Conservation (phyloP, 2,888 invertebrate genomes). For the Macrostomum cliftonense region DNA sequence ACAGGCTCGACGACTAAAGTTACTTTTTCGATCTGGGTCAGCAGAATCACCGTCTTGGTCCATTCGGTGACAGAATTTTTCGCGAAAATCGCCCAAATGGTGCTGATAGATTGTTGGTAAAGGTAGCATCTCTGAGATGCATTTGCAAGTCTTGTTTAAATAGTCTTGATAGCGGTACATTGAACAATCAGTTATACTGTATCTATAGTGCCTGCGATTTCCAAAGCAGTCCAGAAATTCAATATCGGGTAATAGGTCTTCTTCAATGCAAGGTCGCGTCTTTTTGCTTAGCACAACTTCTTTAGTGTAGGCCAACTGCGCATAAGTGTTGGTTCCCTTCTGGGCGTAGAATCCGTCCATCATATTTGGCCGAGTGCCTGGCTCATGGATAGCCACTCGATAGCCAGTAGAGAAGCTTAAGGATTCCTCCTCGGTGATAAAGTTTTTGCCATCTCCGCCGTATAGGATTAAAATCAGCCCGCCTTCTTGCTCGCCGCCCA, state of each 20-base stretch:
- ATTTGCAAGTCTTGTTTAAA: background rate
- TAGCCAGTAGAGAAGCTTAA: slow-evolving; percentile 3
- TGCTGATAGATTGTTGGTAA: background rate
- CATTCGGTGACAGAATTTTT: too few relatives aligned
- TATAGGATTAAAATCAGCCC: background rate
- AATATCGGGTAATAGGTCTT: slow-evolving; percentile 88
- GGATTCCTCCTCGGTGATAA: slow-evolving; percentile 3
- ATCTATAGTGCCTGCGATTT: background rate
- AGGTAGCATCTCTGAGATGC: slow-evolving; percentile 3
- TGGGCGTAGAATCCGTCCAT: slow-evolving; percentile 4
- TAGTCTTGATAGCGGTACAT: slow-evolving; percentile 3
- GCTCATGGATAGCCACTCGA: slow-evolving; percentile 1
- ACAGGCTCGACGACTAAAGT: background rate
- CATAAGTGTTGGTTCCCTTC: background rate
- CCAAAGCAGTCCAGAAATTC: slow-evolving; percentile 44
- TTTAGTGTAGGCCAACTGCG: slow-evolving; percentile 3
- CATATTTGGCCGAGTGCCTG: slow-evolving; percentile 1
- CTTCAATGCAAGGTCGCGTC: slow-evolving; percentile 42
- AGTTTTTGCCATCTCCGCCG: slow-evolving; percentile 3
- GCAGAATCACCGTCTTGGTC: background rate
- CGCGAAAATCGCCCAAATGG: too few relatives aligned
- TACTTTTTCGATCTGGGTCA: background rate
- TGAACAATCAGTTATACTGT: slow-evolving; percentile 1
- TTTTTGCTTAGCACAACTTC: background rate
- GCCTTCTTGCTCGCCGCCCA: slow-evolving; percentile 3